phyloP scores from a whole-genome alignment of 2,797 vertebrate species.

The Intellagama lesueurii region DNA sequence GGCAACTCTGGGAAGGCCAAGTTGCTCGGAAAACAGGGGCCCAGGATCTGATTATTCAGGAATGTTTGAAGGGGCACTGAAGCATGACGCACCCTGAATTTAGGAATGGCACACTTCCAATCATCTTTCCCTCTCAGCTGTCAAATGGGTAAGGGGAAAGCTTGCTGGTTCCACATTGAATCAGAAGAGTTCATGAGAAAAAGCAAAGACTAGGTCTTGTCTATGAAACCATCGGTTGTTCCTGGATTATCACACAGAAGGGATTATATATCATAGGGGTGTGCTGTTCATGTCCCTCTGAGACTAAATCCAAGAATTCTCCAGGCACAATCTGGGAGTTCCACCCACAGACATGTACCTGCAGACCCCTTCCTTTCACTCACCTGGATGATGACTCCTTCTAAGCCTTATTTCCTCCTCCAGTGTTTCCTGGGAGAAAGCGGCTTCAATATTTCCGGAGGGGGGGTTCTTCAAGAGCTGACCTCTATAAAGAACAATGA shows the following conservation, averaged over 20 bases:
- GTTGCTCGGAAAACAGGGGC: background rate
- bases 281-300: background rate
- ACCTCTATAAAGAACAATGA: too few relatives aligned
- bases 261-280: background rate
- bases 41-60: background rate
- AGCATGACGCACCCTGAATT: background rate
- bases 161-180: background rate
- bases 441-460: too few relatives aligned
- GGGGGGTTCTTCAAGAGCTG: too few relatives aligned
- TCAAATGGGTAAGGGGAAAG: background rate
- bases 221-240: too few relatives aligned
- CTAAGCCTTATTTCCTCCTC: too few relatives aligned
- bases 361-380: too few relatives aligned
- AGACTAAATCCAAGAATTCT: too few relatives aligned
- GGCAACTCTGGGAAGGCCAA: background rate
- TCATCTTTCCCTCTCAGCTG: background rate
- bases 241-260: too few relatives aligned
- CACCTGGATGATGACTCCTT: too few relatives aligned
- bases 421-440: too few relatives aligned
- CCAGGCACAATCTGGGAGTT: too few relatives aligned
- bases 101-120: background rate
- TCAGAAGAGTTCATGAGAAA: background rate
- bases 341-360: too few relatives aligned
- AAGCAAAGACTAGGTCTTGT: background rate
- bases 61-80: background rate